Conservation (phyloP, 2,888 invertebrate genomes). For the Drosophila colorata region DNA sequence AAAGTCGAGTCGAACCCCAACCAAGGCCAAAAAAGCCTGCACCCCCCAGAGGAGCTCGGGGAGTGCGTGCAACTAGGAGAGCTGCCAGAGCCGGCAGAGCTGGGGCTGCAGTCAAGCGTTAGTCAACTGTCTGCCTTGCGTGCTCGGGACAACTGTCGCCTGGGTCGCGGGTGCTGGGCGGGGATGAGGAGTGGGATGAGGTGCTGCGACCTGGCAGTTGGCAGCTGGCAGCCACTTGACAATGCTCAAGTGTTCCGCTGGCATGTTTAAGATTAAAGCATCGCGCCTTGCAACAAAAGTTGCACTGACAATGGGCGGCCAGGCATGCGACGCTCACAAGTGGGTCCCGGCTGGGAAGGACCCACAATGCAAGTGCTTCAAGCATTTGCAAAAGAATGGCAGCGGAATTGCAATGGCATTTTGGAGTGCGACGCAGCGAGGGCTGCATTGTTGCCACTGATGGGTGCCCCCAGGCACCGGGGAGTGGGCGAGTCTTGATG, state of each 20-base stretch:
- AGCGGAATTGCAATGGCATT: slow-evolving; percentile 75
- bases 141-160: slow-evolving; percentile 60
- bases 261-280: slow-evolving; percentile 80
- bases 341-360: slow-evolving; percentile 40
- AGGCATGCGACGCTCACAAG: slow-evolving; percentile 62
- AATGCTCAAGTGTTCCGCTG: slow-evolving; percentile 80
- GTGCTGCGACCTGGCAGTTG: slow-evolving; percentile 28
- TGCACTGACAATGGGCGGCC: slow-evolving; percentile 75
- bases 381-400: slow-evolving; percentile 72
- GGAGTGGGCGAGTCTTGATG: slow-evolving; percentile 19
- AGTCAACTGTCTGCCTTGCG: slow-evolving; percentile 75
- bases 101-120: slow-evolving; percentile 21
- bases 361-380: slow-evolving; percentile 66
- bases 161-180: slow-evolving; percentile 13
- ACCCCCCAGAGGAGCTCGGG: slow-evolving; percentile 19
- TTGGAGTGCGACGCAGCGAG: slow-evolving; percentile 48
- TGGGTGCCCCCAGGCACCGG: slow-evolving; percentile 24
- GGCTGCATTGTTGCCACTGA: slow-evolving; percentile 50
- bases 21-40: slow-evolving; percentile 31
- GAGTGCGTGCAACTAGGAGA: neutral
- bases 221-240: slow-evolving; percentile 71
- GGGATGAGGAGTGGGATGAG: neutral
- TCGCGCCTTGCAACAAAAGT: slow-evolving; percentile 76
- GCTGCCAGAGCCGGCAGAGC: neutral
- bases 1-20: slow-evolving; percentile 20